Conservation (phyloP, 2,113 vertebrate genomes). For the Theristicus caerulescens region DNA sequence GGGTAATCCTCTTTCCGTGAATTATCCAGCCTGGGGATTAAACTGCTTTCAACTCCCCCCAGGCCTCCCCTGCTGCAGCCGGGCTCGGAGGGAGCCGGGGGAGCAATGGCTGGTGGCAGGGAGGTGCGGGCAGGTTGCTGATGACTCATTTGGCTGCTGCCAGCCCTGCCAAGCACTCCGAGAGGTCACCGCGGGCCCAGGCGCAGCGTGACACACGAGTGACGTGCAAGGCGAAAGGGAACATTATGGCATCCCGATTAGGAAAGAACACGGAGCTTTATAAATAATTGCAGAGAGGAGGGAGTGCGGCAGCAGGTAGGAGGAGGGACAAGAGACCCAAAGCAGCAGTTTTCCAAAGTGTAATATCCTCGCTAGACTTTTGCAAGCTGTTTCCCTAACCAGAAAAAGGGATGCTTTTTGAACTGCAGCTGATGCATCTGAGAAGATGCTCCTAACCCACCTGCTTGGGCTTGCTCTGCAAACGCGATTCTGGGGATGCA, state of each 20-base stretch:
- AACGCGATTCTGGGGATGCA: neutral
- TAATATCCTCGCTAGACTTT: neutral
- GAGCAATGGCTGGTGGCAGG: neutral
- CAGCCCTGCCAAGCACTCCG: neutral
- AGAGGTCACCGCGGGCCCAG: neutral
- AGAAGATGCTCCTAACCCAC: neutral
- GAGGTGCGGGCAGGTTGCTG: neutral
- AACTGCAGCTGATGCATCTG: neutral
- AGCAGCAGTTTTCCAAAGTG: neutral
- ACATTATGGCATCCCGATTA: neutral
- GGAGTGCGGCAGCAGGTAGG: constrained; percentile 24
- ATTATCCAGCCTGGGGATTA: constrained; percentile 89
- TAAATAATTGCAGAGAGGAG: neutral
- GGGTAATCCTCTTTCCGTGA: constrained; percentile 94
- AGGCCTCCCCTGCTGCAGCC: neutral
- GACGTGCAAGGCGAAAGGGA: neutral
- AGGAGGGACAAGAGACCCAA: constrained; percentile 17
- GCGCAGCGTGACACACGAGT: neutral
- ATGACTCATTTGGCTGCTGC: constrained; percentile 13
- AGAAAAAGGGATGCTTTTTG: neutral
- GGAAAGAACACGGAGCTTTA: constrained; percentile 15
- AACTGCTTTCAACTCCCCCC: constrained; percentile 76
- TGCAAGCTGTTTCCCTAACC: neutral
- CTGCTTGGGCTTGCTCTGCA: neutral
- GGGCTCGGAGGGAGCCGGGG: neutral